Evolutionary conservation across 2,113 vertebrate genomes (phyloP).

Genomic region (Geococcyx californianus): DNA sequence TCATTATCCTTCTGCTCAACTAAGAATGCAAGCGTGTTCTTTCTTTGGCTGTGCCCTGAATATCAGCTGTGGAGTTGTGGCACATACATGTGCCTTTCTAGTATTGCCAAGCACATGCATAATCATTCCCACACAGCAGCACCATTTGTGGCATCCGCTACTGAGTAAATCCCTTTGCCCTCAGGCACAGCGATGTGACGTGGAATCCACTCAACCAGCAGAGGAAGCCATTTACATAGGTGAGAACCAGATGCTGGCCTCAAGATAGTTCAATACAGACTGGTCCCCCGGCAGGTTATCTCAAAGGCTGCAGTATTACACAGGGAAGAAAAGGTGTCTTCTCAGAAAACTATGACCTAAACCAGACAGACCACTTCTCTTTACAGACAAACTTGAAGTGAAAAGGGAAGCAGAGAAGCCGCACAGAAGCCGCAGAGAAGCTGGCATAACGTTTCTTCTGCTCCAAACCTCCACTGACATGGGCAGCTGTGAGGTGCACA

Average conservation of each 20-base stretch:
- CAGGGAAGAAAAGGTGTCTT: not conserved
- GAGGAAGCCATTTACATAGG: not conserved
- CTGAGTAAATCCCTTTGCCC: not conserved
- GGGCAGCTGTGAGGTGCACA: not conserved
- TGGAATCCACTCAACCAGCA: not conserved
- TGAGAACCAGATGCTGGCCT: not conserved
- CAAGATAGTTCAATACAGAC: accelerated
- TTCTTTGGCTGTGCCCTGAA: not conserved
- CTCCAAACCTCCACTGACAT: not conserved
- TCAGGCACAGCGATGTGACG: not conserved
- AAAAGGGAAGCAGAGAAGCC: not conserved
- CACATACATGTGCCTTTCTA: not conserved
- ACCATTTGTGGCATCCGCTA: not conserved
- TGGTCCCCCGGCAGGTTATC: not conserved
- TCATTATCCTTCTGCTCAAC: not conserved
- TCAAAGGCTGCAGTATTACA: not conserved
- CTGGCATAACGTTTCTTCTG: not conserved
- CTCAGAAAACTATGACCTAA: not conserved
- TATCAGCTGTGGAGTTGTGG: not conserved
- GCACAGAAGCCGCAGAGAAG: not conserved
- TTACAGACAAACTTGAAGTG: not conserved
- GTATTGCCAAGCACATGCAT: not conserved
- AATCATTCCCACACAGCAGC: not conserved
- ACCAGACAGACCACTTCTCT: not conserved
- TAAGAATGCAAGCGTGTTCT: not conserved